Evolutionary conservation across 1,140 invertebrate genomes (phyloP).

Genomic region (Sitophilus oryzae): DNA sequence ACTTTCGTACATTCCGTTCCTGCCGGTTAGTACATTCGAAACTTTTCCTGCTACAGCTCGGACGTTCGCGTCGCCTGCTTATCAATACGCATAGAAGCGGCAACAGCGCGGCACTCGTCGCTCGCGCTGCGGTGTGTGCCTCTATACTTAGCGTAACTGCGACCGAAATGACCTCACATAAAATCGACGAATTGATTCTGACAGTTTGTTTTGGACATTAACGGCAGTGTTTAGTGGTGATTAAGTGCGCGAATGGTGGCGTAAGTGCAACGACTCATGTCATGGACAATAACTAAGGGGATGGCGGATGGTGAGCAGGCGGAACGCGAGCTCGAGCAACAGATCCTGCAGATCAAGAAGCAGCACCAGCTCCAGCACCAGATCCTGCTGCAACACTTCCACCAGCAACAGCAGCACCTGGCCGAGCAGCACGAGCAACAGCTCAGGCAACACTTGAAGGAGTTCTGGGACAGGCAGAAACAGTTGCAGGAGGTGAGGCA

Average conservation of each 20-base stretch:
- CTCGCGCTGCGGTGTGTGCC: slow-evolving; percentile 26
- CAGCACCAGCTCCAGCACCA: slow-evolving; percentile 69
- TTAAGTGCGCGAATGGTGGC: slow-evolving; percentile 19
- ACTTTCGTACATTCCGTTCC: no score
- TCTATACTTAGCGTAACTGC: slow-evolving; percentile 37
- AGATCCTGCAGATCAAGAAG: slow-evolving; percentile 56
- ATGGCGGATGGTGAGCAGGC: slow-evolving; percentile 43
- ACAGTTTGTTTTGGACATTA: slow-evolving; percentile 26
- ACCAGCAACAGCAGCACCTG: slow-evolving; percentile 63
- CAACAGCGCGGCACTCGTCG: slow-evolving; percentile 28
- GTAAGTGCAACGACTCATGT: slow-evolving; percentile 21
- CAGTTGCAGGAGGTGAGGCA: slow-evolving; percentile 68
- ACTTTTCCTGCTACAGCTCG: no score
- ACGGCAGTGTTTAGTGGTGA: slow-evolving; percentile 23
- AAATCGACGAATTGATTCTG: slow-evolving; percentile 39
- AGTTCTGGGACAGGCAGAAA: slow-evolving; percentile 51
- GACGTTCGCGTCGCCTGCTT: slow-evolving; percentile 9
- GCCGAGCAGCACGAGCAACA: slow-evolving; percentile 68
- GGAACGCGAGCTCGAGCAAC: slow-evolving; percentile 43
- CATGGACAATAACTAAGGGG: slow-evolving; percentile 28
- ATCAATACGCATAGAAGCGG: slow-evolving; percentile 26
- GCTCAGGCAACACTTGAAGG: slow-evolving; percentile 58
- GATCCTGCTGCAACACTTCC: slow-evolving; percentile 62
- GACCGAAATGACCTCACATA: slow-evolving; percentile 43
- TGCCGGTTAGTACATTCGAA: no score